Evolutionary conservation across 2,113 vertebrate genomes (phyloP).

Genomic region (Pterocles burchelli): DNA sequence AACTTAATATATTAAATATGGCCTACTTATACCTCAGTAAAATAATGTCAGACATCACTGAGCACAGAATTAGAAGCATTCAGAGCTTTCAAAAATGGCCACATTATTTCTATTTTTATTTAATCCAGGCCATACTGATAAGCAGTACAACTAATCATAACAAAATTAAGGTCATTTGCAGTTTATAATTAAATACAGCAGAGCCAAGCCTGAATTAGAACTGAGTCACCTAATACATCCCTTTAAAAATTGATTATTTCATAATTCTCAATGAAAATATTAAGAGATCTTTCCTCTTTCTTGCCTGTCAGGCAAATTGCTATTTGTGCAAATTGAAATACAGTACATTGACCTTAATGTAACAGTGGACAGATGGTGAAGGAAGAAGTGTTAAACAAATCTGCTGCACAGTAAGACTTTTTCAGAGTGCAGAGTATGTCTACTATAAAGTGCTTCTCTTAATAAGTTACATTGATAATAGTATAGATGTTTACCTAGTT

Average conservation of each 20-base stretch:
- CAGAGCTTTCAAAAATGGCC: background rate
- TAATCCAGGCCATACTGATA: background rate
- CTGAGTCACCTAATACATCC: background rate
- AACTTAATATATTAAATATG: background rate
- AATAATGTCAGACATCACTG: background rate
- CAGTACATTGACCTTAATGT: background rate
- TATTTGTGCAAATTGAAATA: constrained; percentile 43
- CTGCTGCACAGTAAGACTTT: background rate
- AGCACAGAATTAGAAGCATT: background rate
- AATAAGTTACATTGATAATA: background rate
- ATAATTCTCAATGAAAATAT: background rate
- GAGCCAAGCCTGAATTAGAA: background rate
- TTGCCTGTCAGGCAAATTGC: background rate
- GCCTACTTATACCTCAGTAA: background rate
- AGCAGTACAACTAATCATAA: background rate
- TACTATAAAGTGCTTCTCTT: constrained; percentile 56
- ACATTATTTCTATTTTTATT: background rate
- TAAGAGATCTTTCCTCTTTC: background rate
- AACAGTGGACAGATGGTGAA: background rate
- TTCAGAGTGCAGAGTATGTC: background rate
- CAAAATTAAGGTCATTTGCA: background rate
- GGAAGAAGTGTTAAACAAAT: background rate
- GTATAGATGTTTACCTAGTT: background rate
- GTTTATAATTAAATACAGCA: background rate
- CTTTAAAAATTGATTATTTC: background rate